phyloP scores from a whole-genome alignment of 2,113 vertebrate species.

The Shinisaurus crocodilurus region DNA sequence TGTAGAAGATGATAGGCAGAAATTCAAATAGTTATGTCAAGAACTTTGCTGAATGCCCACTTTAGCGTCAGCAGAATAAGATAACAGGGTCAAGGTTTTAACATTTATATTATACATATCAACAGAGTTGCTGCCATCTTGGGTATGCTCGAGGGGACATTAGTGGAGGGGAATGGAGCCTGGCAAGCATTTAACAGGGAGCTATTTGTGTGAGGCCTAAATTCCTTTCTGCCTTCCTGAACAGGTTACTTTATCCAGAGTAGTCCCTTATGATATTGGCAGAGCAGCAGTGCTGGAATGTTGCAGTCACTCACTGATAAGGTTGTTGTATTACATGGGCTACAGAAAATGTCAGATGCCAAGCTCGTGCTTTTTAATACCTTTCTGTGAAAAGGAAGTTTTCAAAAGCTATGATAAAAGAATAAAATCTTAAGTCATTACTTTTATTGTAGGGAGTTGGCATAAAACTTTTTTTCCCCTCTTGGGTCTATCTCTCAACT shows the following conservation, averaged over 20 bases:
- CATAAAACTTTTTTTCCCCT: neutral
- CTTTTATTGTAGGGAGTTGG: conserved; percentile 43
- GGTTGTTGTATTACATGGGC: neutral
- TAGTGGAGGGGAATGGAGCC: neutral
- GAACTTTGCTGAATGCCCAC: neutral
- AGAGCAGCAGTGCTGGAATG: neutral
- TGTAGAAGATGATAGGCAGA: neutral
- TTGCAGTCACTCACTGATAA: neutral
- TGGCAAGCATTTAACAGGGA: neutral
- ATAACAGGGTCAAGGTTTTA: neutral
- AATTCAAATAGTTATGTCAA: neutral
- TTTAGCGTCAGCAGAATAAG: neutral
- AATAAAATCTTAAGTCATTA: neutral
- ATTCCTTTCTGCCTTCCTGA: neutral
- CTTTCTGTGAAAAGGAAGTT: conserved; percentile 15
- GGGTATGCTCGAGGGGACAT: neutral
- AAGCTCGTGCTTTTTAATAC: neutral
- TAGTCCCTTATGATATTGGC: neutral
- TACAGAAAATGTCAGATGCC: conserved; percentile 22
- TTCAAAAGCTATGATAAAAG: conserved; percentile 10
- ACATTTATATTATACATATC: neutral
- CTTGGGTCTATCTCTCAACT: neutral
- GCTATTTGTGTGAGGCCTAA: neutral
- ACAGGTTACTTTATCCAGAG: neutral
- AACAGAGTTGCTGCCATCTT: neutral